A percentile compares a stretch with the other conserved stretches of the same genome.
Conservation (phyloP, 2,888 invertebrate species). For the Phanerotoma sp. region DNA sequence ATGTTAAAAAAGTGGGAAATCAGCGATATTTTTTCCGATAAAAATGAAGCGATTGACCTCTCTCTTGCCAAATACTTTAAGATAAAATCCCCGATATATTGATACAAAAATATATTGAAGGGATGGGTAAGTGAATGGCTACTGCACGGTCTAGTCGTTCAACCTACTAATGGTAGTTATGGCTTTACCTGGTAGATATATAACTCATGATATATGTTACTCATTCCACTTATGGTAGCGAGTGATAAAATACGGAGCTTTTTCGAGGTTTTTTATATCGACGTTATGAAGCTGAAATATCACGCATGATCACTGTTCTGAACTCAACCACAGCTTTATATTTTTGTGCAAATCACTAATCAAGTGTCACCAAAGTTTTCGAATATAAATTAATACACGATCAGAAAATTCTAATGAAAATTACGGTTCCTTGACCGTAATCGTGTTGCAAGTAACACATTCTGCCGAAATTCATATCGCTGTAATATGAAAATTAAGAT, state of each 20-base stretch:
- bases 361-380: no score
- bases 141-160: slow-evolving; percentile 22
- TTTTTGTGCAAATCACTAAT: no score
- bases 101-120: slow-evolving; percentile 28
- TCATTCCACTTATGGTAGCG: slow-evolving; percentile 3
- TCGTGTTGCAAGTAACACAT: no score
- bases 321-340: background rate
- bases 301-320: no score
- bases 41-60: slow-evolving; percentile 32
- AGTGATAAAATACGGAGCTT: slow-evolving; percentile 10
- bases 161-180: slow-evolving; percentile 26
- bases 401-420: no score
- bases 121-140: slow-evolving; percentile 12
- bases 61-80: slow-evolving; percentile 1
- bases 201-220: slow-evolving; percentile 10
- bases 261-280: slow-evolving; percentile 30
- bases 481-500: no score
- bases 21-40: slow-evolving; percentile 42
- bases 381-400: background rate
- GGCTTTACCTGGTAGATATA: slow-evolving; percentile 30
- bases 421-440: no score
- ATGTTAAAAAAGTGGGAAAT: slow-evolving; percentile 30
- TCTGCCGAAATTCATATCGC: no score
- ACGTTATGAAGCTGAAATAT: slow-evolving; percentile 21
- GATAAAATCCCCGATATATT: slow-evolving; percentile 31